A percentile compares a stretch with the other conserved stretches of the same genome.
phyloP scores from a whole-genome alignment of 2,797 vertebrate species.

The Sebastes cheni region DNA sequence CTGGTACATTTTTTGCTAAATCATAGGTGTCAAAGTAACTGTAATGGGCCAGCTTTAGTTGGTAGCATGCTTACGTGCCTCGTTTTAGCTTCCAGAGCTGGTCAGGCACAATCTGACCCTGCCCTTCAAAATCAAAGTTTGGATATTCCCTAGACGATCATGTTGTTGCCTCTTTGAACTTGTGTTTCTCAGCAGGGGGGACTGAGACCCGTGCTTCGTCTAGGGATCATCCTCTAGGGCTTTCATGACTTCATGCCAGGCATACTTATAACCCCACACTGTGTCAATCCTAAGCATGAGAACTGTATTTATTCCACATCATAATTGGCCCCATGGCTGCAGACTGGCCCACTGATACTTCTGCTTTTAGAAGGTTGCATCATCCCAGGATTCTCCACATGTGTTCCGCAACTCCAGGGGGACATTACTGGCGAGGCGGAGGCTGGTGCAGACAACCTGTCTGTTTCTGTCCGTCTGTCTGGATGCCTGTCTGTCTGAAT shows the following conservation, averaged over 20 bases:
- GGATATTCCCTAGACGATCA: conserved; percentile 20
- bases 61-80: neutral
- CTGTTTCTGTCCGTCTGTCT: conserved; percentile 68
- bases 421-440: conserved; percentile 69
- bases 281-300: conserved; percentile 68
- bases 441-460: conserved; percentile 71
- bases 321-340: conserved; percentile 75
- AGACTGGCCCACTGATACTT: conserved; percentile 59
- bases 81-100: neutral
- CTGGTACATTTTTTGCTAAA: neutral
- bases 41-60: neutral
- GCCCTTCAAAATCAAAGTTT: conserved; percentile 22
- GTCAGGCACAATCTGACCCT: neutral
- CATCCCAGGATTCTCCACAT: conserved; percentile 78
- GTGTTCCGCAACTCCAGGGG: conserved; percentile 71
- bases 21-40: neutral
- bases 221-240: conserved; percentile 57
- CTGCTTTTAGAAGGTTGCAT: conserved; percentile 81
- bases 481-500: conserved; percentile 46
- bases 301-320: conserved; percentile 73
- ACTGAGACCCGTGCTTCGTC: conserved; percentile 40
- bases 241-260: conserved; percentile 66
- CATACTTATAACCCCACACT: conserved; percentile 60
- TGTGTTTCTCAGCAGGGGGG: conserved; percentile 53
- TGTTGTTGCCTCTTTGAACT: conserved; percentile 57